These are phyloP conservation scores for Urocolius indicus DNA, from an alignment of 2,113 vertebrate genomes.

Conservation along the genomic window DNA sequence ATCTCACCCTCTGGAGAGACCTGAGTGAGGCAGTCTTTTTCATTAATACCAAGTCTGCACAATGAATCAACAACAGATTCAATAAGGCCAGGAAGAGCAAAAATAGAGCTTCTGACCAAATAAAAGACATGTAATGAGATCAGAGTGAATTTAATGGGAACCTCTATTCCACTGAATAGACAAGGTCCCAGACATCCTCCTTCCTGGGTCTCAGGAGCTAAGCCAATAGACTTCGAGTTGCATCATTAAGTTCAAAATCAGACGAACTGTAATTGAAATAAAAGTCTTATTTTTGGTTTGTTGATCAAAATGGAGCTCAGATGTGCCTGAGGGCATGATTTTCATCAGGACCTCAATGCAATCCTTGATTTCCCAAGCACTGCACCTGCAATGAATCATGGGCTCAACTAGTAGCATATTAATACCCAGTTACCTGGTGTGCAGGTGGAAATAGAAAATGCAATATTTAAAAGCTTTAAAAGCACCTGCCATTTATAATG, in stretches of 20 bases:
- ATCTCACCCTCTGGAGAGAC: conserved; percentile 48
- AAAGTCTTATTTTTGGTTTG: conserved; percentile 65
- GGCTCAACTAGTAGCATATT: conserved; percentile 69
- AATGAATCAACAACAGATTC: conserved; percentile 75
- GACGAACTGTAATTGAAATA: conserved; percentile 64
- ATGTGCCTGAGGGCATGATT: conserved; percentile 69
- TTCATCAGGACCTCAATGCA: conserved; percentile 71
- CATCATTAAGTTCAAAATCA: conserved; percentile 73
- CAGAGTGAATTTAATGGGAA: conserved; percentile 60
- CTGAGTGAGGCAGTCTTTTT: conserved; percentile 46
- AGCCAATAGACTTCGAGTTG: conserved; percentile 65
- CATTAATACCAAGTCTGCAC: conserved; percentile 50
- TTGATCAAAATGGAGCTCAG: conserved; percentile 68
- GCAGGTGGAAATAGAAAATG: conserved; percentile 68
- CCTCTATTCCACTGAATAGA: conserved; percentile 52
- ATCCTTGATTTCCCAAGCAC: conserved; percentile 70
- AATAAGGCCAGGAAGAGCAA: conserved; percentile 69
- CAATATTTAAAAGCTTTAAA: conserved; percentile 66
- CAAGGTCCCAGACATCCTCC: conserved; percentile 53
- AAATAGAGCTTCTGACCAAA: conserved; percentile 63
- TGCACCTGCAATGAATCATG: conserved; percentile 71
- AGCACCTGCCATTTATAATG: conserved; percentile 62
- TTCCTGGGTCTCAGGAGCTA: conserved; percentile 65
- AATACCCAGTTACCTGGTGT: conserved; percentile 66
- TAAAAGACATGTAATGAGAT: conserved; percentile 40